Evolutionary conservation across 2,113 vertebrate species (phyloP).

Genomic region (Synchiropus splendidus): DNA sequence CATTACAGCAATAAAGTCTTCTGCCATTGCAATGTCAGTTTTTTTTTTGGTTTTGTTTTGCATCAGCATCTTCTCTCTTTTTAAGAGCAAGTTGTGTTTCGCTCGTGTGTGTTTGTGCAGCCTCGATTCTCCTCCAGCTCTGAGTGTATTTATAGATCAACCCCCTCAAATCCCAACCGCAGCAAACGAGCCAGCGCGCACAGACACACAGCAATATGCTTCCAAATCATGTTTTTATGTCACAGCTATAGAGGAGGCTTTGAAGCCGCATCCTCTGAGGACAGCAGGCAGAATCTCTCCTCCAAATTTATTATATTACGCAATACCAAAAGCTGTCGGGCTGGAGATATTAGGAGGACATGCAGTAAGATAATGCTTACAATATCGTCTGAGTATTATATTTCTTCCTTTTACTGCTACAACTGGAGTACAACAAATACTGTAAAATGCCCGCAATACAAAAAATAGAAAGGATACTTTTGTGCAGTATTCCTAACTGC

Average conservation of each 20-base stretch:
- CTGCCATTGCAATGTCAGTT: constrained; percentile 1
- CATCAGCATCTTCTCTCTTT: constrained; percentile 9
- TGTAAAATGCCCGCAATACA: too few relatives aligned
- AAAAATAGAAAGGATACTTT: too few relatives aligned
- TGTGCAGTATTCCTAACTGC: too few relatives aligned
- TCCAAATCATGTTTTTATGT: constrained; percentile 4
- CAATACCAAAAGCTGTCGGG: too few relatives aligned
- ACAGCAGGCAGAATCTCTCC: too few relatives aligned
- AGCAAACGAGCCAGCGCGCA: constrained; percentile 41
- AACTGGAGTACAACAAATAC: too few relatives aligned
- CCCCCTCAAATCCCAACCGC: constrained; percentile 49
- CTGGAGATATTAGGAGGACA: too few relatives aligned
- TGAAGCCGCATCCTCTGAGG: neutral
- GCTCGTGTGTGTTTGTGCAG: constrained; percentile 45
- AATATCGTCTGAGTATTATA: too few relatives aligned
- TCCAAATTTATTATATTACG: too few relatives aligned
- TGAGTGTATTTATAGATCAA: constrained; percentile 54
- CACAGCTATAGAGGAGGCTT: constrained; percentile 18
- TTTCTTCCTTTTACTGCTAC: too few relatives aligned
- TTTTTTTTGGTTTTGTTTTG: neutral
- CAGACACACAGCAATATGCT: constrained; percentile 5
- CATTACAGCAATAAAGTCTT: too few relatives aligned
- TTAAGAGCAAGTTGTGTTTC: constrained; percentile 16
- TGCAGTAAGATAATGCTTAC: too few relatives aligned
- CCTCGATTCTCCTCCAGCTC: constrained; percentile 53